phyloP scores from a whole-genome alignment of 2,797 vertebrate genomes.

The Spinibarbus caldwelli region DNA sequence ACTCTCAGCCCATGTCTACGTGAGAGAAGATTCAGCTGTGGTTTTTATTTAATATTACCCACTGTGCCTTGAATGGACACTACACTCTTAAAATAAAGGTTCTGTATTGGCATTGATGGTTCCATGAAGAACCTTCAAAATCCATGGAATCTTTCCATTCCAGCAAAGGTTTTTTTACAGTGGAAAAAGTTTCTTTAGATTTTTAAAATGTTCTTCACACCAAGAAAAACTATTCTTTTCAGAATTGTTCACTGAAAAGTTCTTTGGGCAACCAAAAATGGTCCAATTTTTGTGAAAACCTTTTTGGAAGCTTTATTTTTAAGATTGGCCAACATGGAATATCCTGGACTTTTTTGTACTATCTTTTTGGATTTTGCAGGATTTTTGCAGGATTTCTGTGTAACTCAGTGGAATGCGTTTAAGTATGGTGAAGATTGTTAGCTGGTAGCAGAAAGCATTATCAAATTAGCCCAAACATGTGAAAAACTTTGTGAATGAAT shows the following conservation, averaged over 20 bases:
- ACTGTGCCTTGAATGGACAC: background rate
- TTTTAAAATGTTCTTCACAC: no score
- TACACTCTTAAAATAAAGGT: background rate
- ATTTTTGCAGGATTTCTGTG: background rate
- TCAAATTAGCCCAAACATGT: background rate
- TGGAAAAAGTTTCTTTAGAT: background rate
- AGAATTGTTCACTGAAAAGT: no score
- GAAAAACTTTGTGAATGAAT: background rate
- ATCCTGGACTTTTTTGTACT: background rate
- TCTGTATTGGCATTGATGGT: background rate
- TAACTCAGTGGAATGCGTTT: background rate
- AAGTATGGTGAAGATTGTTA: no score
- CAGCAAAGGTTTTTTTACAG: background rate
- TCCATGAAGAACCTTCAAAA: background rate
- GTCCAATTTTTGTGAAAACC: background rate
- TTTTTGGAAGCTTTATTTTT: no score
- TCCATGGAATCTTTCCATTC: background rate
- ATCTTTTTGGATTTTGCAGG: background rate
- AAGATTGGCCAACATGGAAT: background rate
- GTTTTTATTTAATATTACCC: slow-evolving; percentile 8
- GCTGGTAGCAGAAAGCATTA: background rate
- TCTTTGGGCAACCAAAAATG: background rate
- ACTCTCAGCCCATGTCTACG: slow-evolving; percentile 21
- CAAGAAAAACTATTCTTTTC: no score
- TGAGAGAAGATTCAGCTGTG: slow-evolving; percentile 48